A percentile compares a stretch with the other conserved stretches of the same genome.
These are phyloP conservation scores for Sturnus vulgaris DNA, from an alignment of 2,113 vertebrate species.

Conservation along the genomic window DNA sequence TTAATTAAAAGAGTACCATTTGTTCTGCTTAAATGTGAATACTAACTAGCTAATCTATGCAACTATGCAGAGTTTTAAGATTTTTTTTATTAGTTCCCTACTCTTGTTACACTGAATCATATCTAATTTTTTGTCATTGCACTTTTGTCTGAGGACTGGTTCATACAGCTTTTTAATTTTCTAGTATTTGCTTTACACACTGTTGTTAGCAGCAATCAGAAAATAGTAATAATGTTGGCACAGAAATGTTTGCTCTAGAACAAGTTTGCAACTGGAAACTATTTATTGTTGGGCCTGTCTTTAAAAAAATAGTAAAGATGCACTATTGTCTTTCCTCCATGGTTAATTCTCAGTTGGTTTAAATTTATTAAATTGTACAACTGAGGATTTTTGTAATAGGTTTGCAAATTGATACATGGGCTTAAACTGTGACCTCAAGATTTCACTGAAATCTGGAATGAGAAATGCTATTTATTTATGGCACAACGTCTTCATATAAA, in stretches of 20 bases:
- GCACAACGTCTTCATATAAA: conserved; percentile 8
- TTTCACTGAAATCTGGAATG: background rate
- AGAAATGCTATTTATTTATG: background rate
- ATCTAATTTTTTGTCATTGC: conserved; percentile 60
- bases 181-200: conserved; percentile 52
- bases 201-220: conserved; percentile 55
- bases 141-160: conserved; percentile 60
- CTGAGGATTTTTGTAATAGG: background rate
- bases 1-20: conserved; percentile 14
- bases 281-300: conserved; percentile 34
- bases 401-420: background rate
- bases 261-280: conserved; percentile 57
- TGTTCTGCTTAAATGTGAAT: conserved; percentile 61
- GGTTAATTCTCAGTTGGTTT: background rate
- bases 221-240: conserved; percentile 35
- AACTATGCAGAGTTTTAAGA: conserved; percentile 45
- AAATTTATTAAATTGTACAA: background rate
- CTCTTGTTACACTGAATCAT: conserved; percentile 72
- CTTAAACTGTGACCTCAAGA: background rate
- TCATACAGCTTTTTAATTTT: conserved; percentile 62
- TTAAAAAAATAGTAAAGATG: conserved; percentile 24
- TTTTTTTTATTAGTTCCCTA: conserved; percentile 51
- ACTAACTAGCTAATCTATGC: conserved; percentile 71
- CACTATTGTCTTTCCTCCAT: conserved; percentile 42
- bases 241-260: conserved; percentile 60